Base-by-base conservation (phyloP, 1,140 invertebrate species). In the Patella vulgata region DNA sequence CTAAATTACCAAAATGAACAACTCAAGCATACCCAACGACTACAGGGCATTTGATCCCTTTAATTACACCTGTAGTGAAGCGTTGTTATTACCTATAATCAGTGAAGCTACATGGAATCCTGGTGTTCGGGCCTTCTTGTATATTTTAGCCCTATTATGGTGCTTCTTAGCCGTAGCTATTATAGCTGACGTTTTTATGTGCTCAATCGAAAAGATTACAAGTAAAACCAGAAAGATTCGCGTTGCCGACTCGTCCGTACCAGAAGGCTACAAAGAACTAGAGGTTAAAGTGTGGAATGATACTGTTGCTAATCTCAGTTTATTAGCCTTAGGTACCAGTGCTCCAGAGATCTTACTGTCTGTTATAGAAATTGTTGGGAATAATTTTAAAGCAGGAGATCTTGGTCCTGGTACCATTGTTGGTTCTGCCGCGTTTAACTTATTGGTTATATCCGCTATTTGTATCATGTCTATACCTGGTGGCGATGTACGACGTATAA, bases 331-430 rank as follows among this genome's bases (percentile, higher is more conserved):
- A 2, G 89, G 89, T 19, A 89, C 88, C 4, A 88, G 87, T 21
- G 89, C 89, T 2, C 89, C 89, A 0, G 89, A 90, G 78, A 90
- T 90, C 60, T 73, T 90, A 0, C 79, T 90, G 28, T 89, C 89
- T 4, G 84, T 87, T 51, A 89, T 90, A 56, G 89, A 90, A 76
- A 88, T 88, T 25, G 73, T 88, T 25, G 85, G 85, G 8, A 88
- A 89, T 65, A 77, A 84, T 27, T 86, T 87, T 57, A 46, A 71
- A 33, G 82, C 88, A 1, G 89, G 88, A n/a, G 84, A 87, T 27
- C 75, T 90, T 0, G 89, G 89, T 3, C 89, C 89, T 0, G 87
- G 88, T 28, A 90, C 89, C 4, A 90, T 90, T 62, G 89, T 90
- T n/a, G 89, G 89, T 1, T 89, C 89, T 3, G 89, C 89, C 3